Evolutionary conservation across 2,797 vertebrate species (phyloP).

Genomic region (Malacoraja senta): DNA sequence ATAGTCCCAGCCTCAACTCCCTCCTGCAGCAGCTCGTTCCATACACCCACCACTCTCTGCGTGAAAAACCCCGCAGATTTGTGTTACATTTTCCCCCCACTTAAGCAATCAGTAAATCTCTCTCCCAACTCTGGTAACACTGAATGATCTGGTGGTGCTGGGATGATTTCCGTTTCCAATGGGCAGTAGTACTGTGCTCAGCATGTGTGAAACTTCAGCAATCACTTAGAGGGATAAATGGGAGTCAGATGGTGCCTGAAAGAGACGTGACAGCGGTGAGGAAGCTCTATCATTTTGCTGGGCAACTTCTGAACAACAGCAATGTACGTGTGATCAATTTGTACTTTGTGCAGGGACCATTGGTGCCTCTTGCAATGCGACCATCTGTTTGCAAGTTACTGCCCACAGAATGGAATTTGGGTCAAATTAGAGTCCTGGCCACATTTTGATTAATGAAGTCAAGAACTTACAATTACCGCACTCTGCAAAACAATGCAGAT

Average conservation of each 20-base stretch:
- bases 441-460: neutral
- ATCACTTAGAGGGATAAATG: neutral
- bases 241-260: neutral
- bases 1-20: no score
- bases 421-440: neutral
- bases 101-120: neutral
- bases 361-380: neutral
- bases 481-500: no score
- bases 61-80: no score
- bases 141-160: neutral
- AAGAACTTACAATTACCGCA: neutral
- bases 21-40: no score
- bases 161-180: neutral
- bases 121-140: neutral
- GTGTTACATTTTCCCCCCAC: no score
- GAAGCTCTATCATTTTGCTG: neutral
- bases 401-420: neutral
- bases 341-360: neutral
- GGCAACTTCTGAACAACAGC: neutral
- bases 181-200: neutral
- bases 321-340: neutral
- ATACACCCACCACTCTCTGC: no score
- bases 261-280: neutral
- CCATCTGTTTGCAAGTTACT: neutral
- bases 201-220: slow-evolving; percentile 8